Evolutionary conservation across 2,113 vertebrate species (phyloP), one percentile per base, ranked within the genome.

Genomic region (Phrynosoma platyrhinos): DNA sequence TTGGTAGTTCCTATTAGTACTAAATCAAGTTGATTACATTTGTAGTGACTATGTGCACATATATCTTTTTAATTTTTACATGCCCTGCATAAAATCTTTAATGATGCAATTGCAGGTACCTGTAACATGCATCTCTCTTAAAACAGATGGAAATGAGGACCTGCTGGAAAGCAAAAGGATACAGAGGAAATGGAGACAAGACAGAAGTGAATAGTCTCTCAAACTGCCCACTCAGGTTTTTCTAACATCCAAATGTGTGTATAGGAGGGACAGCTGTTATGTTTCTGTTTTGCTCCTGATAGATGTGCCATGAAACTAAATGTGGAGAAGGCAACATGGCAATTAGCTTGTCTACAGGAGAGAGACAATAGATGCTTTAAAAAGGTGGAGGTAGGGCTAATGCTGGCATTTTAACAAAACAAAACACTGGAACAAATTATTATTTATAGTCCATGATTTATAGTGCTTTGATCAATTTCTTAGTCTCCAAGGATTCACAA

Each of bases 1-100:
- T 97, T 97, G 96, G 95, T 95, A 93, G 93, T 97, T 96, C 97
- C 96, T 97, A 97, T 97, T 97, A 97, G 95, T 97, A 97, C 96
- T 97, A 97, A 97, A 97, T 97, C 96, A 97, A 96, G 95, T 97
- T 97, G 97, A 97, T 97, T 97, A 97, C 97, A 97, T 97, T 96
- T 89, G 90, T 96, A 96, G 96, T 95, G 96, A 96, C 96, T 96
- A 96, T 96, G 96, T 95, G 95, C 95, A 96, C 96, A 97, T 97
- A 97, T 95, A 97, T 97, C 97, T 97, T 97, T 97, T 97, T 96
- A 97, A 97, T 97, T 97, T 97, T 97, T 97, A 96, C 92, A 95
- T 97, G 95, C 94, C 92, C 92, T 94, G 89, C 96, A 96, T 97
- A 97, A 97, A 97, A 96, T 97, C 96, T 96, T 96, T 97, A 96